Percentiles rank a stretch among this genome's conserved stretches.
Evolutionary conservation across 2,797 vertebrate species (phyloP).

Genomic region (Hapalemur alaotrensis): DNA sequence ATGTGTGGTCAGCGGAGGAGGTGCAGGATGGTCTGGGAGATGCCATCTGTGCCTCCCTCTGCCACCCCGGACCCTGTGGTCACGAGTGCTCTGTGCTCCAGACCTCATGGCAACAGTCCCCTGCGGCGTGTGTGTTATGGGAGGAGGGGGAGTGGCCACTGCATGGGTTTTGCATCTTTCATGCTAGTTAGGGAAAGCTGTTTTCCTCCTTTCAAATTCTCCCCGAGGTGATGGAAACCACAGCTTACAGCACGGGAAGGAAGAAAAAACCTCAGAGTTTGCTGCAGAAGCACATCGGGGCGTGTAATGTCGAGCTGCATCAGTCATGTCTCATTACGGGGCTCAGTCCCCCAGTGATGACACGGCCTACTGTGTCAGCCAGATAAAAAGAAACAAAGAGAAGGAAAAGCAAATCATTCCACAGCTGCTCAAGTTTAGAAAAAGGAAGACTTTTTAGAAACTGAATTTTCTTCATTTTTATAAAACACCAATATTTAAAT

Average conservation of each 20-base stretch:
- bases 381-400: not conserved
- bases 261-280: not conserved
- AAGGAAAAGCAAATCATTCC: not conserved
- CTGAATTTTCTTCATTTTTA: accelerated
- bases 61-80: accelerated
- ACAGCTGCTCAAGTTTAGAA: not conserved
- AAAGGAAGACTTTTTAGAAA: not conserved
- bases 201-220: not conserved
- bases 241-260: not conserved
- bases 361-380: not conserved
- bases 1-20: not conserved
- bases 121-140: accelerated
- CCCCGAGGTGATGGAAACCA: not conserved
- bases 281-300: not conserved
- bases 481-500: not conserved
- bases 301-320: not conserved
- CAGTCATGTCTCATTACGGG: constrained; percentile 11
- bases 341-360: constrained; percentile 22
- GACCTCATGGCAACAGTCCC: accelerated
- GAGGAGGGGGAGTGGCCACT: accelerated
- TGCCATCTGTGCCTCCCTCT: accelerated
- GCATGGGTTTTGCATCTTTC: accelerated
- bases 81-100: accelerated
- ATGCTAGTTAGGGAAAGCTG: not conserved
- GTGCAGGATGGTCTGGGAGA: accelerated